Evolutionary conservation across 2,888 invertebrate genomes (phyloP).

Genomic region (Zaprionus obscuricornis): DNA sequence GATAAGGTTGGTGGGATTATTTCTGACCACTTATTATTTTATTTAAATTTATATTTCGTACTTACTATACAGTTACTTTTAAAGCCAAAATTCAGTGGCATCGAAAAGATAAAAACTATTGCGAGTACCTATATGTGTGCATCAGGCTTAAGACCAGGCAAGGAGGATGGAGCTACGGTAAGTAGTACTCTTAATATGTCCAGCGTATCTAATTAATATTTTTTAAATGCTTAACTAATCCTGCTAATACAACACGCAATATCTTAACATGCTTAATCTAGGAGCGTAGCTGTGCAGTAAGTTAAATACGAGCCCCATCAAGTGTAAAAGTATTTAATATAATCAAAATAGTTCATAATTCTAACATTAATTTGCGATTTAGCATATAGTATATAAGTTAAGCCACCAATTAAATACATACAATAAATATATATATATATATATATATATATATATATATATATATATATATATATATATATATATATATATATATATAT

Average conservation of each 20-base stretch:
- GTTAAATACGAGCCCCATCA: too few relatives aligned
- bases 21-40: background rate
- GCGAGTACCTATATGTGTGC: conserved; percentile 99
- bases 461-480: too few relatives aligned
- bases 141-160: conserved; percentile 94
- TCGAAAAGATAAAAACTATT: conserved; percentile 99
- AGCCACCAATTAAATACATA: too few relatives aligned
- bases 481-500: too few relatives aligned
- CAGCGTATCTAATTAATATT: conserved; percentile 37
- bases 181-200: conserved; percentile 37
- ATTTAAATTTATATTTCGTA: too few relatives aligned
- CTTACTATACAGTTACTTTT: conserved; percentile 87
- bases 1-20: conserved; percentile 91
- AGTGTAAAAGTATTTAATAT: too few relatives aligned
- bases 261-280: conserved; percentile 48
- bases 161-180: conserved; percentile 90
- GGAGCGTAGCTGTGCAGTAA: conserved; percentile 81
- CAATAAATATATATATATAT: too few relatives aligned
- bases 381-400: too few relatives aligned
- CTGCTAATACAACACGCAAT: conserved; percentile 56
- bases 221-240: conserved; percentile 62
- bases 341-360: background rate
- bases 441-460: too few relatives aligned
- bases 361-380: conserved; percentile 1
- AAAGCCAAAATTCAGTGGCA: conserved; percentile 97